phyloP scores from a whole-genome alignment of 2,797 vertebrate species.

The Choloepus didactylus region DNA sequence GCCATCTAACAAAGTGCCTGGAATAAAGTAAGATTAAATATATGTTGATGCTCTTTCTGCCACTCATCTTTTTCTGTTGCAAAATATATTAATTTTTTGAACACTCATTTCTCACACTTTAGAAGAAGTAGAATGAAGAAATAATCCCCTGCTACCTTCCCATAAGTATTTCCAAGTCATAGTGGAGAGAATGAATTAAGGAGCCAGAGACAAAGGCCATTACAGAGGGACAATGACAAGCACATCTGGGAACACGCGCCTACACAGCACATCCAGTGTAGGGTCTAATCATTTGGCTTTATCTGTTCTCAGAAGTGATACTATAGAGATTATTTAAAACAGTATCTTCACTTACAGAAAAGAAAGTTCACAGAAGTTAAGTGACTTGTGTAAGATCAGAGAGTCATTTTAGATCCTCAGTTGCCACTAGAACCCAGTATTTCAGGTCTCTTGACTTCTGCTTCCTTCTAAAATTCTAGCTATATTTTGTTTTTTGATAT shows the following conservation, averaged over 20 bases:
- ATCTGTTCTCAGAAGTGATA: background rate
- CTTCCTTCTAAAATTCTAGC: background rate
- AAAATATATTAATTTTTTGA: background rate
- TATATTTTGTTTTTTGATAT: background rate
- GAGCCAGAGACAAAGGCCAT: background rate
- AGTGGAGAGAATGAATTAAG: background rate
- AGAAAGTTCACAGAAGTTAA: background rate
- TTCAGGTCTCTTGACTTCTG: background rate
- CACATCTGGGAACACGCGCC: background rate
- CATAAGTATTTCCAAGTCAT: background rate
- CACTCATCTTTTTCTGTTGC: background rate
- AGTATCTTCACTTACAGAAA: background rate
- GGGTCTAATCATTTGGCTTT: background rate
- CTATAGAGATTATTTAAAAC: background rate
- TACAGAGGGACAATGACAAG: background rate
- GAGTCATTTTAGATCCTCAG: accelerated
- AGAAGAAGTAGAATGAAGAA: background rate
- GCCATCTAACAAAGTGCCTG: background rate
- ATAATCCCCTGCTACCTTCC: background rate
- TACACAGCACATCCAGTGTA: background rate
- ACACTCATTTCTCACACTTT: background rate
- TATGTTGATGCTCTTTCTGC: background rate
- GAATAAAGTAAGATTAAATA: background rate
- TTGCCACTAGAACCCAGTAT: accelerated
- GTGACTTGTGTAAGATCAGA: background rate